These are phyloP conservation scores for Lateolabrax maculatus DNA, from an alignment of 2,797 vertebrate genomes.

Conservation along the genomic window DNA sequence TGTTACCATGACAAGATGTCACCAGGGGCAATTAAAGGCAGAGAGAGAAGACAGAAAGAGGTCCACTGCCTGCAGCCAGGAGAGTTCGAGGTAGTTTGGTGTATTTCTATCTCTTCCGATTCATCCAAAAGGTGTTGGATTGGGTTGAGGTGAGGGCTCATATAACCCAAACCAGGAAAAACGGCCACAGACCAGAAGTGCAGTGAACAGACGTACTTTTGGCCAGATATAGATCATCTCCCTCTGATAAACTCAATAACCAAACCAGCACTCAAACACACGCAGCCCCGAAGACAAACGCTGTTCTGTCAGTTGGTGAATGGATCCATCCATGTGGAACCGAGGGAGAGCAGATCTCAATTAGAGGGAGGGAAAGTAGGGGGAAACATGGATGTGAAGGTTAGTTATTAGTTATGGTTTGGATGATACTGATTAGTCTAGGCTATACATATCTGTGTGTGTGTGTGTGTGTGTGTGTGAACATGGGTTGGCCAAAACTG, in stretches of 20 bases:
- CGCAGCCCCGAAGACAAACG: slow-evolving; percentile 41
- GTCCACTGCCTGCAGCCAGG: not conserved
- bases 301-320: slow-evolving; percentile 52
- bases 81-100: not conserved
- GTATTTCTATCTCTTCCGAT: not conserved
- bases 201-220: not conserved
- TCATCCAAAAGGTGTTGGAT: not conserved
- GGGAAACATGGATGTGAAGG: not conserved
- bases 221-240: not conserved
- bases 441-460: slow-evolving; percentile 11
- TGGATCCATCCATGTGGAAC: slow-evolving; percentile 61
- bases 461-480: slow-evolving; percentile 20
- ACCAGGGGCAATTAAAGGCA: slow-evolving; percentile 15
- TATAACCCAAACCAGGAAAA: not conserved
- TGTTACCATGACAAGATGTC: slow-evolving; percentile 37
- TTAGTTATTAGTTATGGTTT: not conserved
- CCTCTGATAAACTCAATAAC: not conserved
- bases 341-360: slow-evolving; percentile 47
- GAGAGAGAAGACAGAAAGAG: not conserved
- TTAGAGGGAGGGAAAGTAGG: slow-evolving; percentile 8
- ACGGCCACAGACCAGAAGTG: not conserved
- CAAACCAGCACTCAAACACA: not conserved
- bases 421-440: not conserved
- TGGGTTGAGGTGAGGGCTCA: not conserved
- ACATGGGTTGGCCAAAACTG: slow-evolving; percentile 38